phyloP scores from a whole-genome alignment of 2,888 invertebrate genomes.

The Polyommatus icarus region DNA sequence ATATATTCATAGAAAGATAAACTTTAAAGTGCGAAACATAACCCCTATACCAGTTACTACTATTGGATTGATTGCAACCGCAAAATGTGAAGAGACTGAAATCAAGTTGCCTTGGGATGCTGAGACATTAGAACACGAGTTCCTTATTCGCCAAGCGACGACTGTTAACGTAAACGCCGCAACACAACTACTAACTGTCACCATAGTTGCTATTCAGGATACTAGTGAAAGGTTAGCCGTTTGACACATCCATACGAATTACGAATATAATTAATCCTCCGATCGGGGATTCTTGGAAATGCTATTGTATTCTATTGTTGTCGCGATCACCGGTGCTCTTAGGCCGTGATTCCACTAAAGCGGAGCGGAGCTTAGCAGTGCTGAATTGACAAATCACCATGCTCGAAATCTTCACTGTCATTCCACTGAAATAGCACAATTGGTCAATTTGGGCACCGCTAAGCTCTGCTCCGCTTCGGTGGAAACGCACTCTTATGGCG shows the following conservation, averaged over 20 bases:
- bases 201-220: constrained; percentile 77
- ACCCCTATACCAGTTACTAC: constrained; percentile 49
- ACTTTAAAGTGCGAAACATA: constrained; percentile 50
- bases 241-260: background rate
- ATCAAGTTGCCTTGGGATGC: constrained; percentile 51
- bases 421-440: no score
- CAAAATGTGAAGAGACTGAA: constrained; percentile 56
- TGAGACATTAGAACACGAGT: constrained; percentile 71
- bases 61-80: constrained; percentile 56
- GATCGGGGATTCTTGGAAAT: no score
- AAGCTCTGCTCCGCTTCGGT: no score
- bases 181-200: constrained; percentile 76
- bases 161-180: constrained; percentile 78
- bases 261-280: background rate
- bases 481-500: no score
- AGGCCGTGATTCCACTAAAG: no score
- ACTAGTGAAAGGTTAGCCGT: constrained; percentile 64
- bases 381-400: no score
- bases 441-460: no score
- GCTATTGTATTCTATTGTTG: no score
- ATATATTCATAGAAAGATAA: constrained; percentile 47
- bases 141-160: constrained; percentile 77
- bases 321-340: no score
- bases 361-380: no score
- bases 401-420: no score